These are phyloP conservation scores for Drosophila borealis DNA, from an alignment of 2,888 invertebrate species.

Conservation along the genomic window DNA sequence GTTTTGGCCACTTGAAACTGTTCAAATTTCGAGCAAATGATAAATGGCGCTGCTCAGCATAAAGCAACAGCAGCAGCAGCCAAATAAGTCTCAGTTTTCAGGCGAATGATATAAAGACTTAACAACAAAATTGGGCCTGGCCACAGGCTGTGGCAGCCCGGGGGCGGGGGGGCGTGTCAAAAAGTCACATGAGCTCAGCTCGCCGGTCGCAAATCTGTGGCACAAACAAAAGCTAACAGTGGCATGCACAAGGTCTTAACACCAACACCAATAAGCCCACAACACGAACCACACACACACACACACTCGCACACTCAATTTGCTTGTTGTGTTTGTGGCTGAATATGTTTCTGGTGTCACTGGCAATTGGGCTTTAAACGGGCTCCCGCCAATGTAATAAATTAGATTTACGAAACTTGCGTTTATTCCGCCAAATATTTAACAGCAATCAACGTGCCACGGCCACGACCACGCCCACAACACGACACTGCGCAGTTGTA, in stretches of 20 bases:
- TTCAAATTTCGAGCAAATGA: conserved; percentile 55
- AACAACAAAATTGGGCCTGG: conserved; percentile 63
- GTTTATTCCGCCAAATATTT: conserved; percentile 71
- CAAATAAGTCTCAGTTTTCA: conserved; percentile 34
- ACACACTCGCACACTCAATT: conserved; percentile 20
- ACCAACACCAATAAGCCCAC: conserved; percentile 51
- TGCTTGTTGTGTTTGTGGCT: conserved; percentile 35
- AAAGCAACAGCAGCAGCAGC: conserved; percentile 7
- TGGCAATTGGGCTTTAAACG: conserved; percentile 66
- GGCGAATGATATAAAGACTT: conserved; percentile 70
- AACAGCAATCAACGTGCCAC: conserved; percentile 71
- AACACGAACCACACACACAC: conserved; percentile 27
- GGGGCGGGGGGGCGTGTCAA: conserved; percentile 19
- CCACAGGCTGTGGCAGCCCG: conserved; percentile 6
- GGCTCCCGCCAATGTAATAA: conserved; percentile 68
- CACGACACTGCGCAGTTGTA: conserved; percentile 25
- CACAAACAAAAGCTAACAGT: conserved; percentile 46
- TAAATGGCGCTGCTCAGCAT: conserved; percentile 43
- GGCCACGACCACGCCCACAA: conserved; percentile 23
- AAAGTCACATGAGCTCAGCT: conserved; percentile 50
- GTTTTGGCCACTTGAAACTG: conserved; percentile 52
- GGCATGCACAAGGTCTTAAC: conserved; percentile 61
- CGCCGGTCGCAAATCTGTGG: conserved; percentile 53
- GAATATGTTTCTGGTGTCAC: conserved; percentile 32
- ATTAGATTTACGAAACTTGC: conserved; percentile 74